A percentile compares a stretch with the other conserved stretches of the same genome.
Conservation (phyloP, 2,888 invertebrate species). For the Eretmocerus hayati region DNA sequence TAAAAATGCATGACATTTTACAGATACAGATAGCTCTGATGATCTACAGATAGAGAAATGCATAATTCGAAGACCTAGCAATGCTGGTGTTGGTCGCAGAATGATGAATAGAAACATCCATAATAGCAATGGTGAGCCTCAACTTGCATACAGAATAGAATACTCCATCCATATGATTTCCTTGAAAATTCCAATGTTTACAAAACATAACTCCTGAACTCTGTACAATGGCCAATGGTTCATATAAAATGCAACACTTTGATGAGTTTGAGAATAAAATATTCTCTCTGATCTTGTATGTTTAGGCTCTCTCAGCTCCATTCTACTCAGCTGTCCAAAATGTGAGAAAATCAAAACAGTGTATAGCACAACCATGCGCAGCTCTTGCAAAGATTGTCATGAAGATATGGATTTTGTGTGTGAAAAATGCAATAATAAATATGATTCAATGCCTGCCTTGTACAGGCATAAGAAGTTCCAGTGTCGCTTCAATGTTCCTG, state of each 20-base stretch:
- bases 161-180: too few relatives aligned
- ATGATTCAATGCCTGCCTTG: conserved; percentile 19
- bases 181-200: too few relatives aligned
- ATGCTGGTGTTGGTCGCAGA: too few relatives aligned
- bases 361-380: conserved; percentile 9
- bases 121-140: background rate
- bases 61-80: too few relatives aligned
- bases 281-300: too few relatives aligned
- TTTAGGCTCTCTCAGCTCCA: conserved; percentile 11
- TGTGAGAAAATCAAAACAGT: conserved; percentile 14
- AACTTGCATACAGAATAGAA: too few relatives aligned
- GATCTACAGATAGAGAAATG: background rate
- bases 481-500: background rate
- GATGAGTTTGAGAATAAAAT: too few relatives aligned
- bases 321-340: conserved; percentile 12
- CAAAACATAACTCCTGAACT: too few relatives aligned
- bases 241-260: too few relatives aligned
- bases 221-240: too few relatives aligned
- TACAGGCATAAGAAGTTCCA: conserved; percentile 28
- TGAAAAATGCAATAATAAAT: conserved; percentile 5
- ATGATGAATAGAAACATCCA: background rate
- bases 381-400: conserved; percentile 11
- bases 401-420: conserved; percentile 15
- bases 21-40: background rate
- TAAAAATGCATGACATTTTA: background rate